Base-by-base conservation (phyloP, 2,113 vertebrate genomes). In the Oncorhynchus keta region DNA sequence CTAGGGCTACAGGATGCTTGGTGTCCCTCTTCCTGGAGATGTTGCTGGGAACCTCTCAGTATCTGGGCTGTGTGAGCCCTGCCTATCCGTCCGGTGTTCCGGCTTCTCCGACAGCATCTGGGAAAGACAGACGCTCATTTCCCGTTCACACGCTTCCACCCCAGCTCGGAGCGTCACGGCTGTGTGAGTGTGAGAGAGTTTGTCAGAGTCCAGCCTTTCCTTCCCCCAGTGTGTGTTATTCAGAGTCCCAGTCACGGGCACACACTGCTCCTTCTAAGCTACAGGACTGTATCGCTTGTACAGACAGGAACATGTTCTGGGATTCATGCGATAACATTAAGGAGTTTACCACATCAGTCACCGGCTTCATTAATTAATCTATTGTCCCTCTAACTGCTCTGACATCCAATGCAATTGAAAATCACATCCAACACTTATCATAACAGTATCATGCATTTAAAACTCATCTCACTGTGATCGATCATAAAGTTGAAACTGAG, bases 61-160 rank as follows among this genome's bases (percentile, higher is more conserved):
- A 76, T 85, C 80, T 77, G 79, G 80, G 73, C 85, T 86, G 70
- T 86, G 80, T 85, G 80, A 85, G 81, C 80, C 78, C 75, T 77
- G 57, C 66, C 70, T 81, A 78, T 84, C 79, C n/a, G 80, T 81
- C 66, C 16, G 55, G 45, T 26, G 35, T 55, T 26, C 22, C 22
- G 9, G 16, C 55, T 18, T 16, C 55, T 73, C 28, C 65, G 11
- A 14, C 24, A n/a, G 61, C 24, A 6, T 28, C 62, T 0, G 68
- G 51, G 79, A 77, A 88, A 76, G 78, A 89, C 85, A 82, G 82
- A 80, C 77, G 14, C 68, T 79, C 68, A 39, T 89, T 89, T 90
- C 91, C 89, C 76, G 88, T 90, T 90, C 91, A 90, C 91, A 90
- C 83, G 83, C 86, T 83, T 87, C 65, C 76, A 75, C 77, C 62